These are phyloP conservation scores for Rhagonycha fulva DNA, from an alignment of 2,888 invertebrate species.

Conservation along the genomic window DNA sequence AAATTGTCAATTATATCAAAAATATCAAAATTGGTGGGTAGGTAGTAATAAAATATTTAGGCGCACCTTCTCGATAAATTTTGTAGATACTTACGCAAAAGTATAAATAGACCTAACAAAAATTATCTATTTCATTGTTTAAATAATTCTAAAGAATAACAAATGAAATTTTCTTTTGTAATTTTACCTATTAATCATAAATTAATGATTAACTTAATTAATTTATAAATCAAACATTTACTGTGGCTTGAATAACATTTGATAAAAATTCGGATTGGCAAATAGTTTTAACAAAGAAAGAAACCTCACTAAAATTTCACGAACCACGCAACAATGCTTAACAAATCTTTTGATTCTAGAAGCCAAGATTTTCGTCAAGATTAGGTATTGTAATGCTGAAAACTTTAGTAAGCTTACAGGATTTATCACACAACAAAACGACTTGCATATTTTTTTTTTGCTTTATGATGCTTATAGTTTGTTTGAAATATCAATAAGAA, in stretches of 20 bases:
- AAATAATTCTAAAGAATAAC: no score
- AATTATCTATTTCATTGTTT: not conserved
- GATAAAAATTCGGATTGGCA: not conserved
- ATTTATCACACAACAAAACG: not conserved
- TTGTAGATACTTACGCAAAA: not conserved
- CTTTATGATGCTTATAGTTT: not conserved
- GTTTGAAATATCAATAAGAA: not conserved
- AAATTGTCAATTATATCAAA: not conserved
- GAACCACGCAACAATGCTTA: not conserved
- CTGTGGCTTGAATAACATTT: not conserved
- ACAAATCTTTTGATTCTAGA: not conserved
- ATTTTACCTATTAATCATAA: not conserved
- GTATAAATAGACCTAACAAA: not conserved
- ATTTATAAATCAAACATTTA: not conserved
- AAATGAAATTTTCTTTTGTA: no score
- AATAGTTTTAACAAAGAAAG: not conserved
- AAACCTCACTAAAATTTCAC: not conserved
- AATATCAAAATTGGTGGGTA: not conserved
- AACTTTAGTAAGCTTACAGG: not conserved
- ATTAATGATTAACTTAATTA: not conserved
- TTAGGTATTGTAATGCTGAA: not conserved
- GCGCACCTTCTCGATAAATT: not conserved
- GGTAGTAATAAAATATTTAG: not conserved
- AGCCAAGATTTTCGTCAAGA: not conserved
- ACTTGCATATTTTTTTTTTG: not conserved